Percentiles rank a stretch among this genome's conserved stretches.
Evolutionary conservation across 2,888 invertebrate genomes (phyloP).

Genomic region (Stenodera caucasica): DNA sequence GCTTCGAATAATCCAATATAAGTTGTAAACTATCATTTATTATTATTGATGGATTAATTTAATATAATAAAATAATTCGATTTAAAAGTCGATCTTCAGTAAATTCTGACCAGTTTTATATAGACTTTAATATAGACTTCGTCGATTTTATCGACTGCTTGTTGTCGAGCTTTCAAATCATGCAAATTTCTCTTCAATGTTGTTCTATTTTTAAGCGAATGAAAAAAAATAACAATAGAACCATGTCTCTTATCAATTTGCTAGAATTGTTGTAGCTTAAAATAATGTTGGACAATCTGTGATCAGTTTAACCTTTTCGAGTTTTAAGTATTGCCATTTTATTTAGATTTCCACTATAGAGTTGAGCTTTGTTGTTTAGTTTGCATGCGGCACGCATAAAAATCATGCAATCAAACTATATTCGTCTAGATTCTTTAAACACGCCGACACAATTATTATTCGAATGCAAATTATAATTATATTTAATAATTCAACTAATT

Average conservation of each 20-base stretch:
- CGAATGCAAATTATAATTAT: too few species aligned
- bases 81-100: too few species aligned
- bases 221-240: conserved; percentile 23
- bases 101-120: too few species aligned
- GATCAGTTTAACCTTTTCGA: conserved; percentile 25
- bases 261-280: neutral
- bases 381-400: conserved; percentile 30
- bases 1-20: too few species aligned
- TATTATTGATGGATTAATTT: too few species aligned
- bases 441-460: conserved; percentile 16
- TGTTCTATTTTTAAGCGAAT: conserved; percentile 22
- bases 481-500: too few species aligned
- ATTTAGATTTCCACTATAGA: conserved; percentile 25
- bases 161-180: conserved; percentile 14
- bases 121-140: conserved; percentile 6
- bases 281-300: too few species aligned
- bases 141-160: conserved; percentile 24
- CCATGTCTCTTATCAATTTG: conserved; percentile 25
- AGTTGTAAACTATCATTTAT: too few species aligned
- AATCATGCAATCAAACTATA: conserved; percentile 26
- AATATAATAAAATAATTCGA: too few species aligned
- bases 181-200: neutral
- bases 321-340: conserved; percentile 22
- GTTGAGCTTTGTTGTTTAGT: conserved; percentile 9
- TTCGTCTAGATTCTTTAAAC: conserved; percentile 7